These are phyloP conservation scores for Grammomys surdaster DNA, from an alignment of 2,113 vertebrate species.

Conservation along the genomic window DNA sequence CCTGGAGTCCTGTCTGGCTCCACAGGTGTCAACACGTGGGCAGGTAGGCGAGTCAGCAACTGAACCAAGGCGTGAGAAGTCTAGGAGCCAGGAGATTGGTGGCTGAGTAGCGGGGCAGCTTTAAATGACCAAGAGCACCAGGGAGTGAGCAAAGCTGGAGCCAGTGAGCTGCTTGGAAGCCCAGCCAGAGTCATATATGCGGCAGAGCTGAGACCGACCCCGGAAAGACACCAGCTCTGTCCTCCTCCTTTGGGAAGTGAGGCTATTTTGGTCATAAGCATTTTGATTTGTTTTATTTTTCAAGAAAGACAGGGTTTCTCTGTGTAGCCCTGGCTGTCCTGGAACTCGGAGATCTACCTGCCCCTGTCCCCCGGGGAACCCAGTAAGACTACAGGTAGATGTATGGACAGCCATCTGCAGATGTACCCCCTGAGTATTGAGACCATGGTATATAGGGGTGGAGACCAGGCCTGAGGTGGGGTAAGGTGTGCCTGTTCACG, in stretches of 20 bases:
- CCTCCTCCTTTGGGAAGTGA: not conserved
- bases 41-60: not conserved
- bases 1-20: not conserved
- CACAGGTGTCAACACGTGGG: not conserved
- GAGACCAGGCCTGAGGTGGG: fast-evolving
- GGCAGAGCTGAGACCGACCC: not conserved
- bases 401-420: not conserved
- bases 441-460: too few species aligned
- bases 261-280: constrained; percentile 40
- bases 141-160: not conserved
- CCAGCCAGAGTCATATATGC: not conserved
- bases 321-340: not conserved
- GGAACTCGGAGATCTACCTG: not conserved
- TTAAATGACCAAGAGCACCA: not conserved
- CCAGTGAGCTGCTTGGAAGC: not conserved
- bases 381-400: not conserved
- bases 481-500: not conserved
- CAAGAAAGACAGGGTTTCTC: not conserved
- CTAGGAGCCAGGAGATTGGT: not conserved
- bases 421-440: not conserved
- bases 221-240: not conserved
- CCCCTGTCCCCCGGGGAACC: not conserved
- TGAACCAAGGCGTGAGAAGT: not conserved
- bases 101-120: too few species aligned
- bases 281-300: constrained; percentile 7